A percentile compares a stretch with the other conserved stretches of the same genome.
Conservation (phyloP, 92 coral and sea anemone genomes). For the Bergia puertoricense region DNA sequence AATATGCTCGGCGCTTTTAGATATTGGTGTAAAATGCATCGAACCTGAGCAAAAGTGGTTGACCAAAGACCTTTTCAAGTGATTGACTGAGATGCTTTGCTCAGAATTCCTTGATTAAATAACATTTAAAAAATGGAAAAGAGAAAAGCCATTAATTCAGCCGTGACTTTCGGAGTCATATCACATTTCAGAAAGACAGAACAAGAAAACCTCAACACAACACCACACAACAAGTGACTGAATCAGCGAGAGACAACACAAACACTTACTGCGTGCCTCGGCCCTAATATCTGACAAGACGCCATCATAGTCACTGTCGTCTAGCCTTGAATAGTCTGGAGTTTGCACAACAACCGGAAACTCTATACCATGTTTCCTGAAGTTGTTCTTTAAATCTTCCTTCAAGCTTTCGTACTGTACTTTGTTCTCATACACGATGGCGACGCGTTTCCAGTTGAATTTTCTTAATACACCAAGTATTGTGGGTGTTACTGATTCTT, state of each 20-base stretch:
- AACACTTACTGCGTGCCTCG: constrained; percentile 36
- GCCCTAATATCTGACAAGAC: constrained; percentile 10
- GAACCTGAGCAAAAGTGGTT: no score
- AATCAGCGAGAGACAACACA: not conserved
- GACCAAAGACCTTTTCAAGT: no score
- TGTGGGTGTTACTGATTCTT: constrained; percentile 47
- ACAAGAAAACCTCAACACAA: no score
- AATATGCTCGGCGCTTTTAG: no score
- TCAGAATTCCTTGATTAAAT: no score
- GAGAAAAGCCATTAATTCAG: no score
- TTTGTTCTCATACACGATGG: constrained; percentile 52
- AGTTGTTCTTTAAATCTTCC: constrained; percentile 14
- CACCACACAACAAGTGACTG: not conserved
- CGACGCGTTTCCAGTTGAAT: constrained; percentile 55
- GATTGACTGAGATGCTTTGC: no score
- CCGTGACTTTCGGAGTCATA: no score
- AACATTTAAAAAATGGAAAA: no score
- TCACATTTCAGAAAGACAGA: no score
- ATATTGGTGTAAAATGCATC: no score
- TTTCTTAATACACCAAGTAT: constrained; percentile 40
- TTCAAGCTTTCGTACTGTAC: constrained; percentile 29
- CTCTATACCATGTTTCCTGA: constrained; percentile 22
- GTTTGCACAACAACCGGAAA: constrained; percentile 22
- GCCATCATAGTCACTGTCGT: not conserved
- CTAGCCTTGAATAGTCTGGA: not conserved